phyloP scores from a whole-genome alignment of 2,888 invertebrate species.

The Muschampia plurimacula region DNA sequence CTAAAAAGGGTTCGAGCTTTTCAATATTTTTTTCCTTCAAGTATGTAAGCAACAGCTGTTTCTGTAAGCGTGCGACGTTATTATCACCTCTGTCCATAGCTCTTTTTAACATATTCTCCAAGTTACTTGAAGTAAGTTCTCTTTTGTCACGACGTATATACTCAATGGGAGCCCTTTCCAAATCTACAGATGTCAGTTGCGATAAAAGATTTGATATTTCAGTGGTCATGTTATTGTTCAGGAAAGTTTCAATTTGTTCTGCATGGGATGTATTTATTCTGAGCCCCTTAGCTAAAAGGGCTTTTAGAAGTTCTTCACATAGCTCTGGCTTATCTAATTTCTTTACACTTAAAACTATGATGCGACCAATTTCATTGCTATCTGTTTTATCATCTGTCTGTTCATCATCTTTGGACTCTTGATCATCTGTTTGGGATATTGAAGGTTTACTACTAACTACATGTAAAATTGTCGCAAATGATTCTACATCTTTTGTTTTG shows the following conservation, averaged over 20 bases:
- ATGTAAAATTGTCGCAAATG: conserved; percentile 87
- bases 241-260: conserved; percentile 86
- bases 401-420: conserved; percentile 57
- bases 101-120: conserved; percentile 85
- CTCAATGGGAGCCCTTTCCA: conserved; percentile 73
- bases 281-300: conserved; percentile 87
- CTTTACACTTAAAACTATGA: conserved; percentile 82
- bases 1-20: conserved; percentile 84
- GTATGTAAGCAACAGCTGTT: conserved; percentile 86
- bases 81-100: conserved; percentile 84
- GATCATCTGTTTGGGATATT: conserved; percentile 52
- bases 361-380: conserved; percentile 77
- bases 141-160: conserved; percentile 53
- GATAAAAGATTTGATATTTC: conserved; percentile 87
- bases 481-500: conserved; percentile 87
- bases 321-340: conserved; percentile 74
- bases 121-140: conserved; percentile 64
- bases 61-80: conserved; percentile 85
- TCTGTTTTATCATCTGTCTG: conserved; percentile 54
- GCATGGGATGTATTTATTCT: conserved; percentile 87
- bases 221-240: conserved; percentile 88
- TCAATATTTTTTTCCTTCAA: conserved; percentile 87
- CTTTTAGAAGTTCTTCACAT: conserved; percentile 80
- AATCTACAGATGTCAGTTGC: conserved; percentile 87
- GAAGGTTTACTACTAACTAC: conserved; percentile 61